phyloP scores from a whole-genome alignment of 2,888 invertebrate species.

The Rhingia rostrata region DNA sequence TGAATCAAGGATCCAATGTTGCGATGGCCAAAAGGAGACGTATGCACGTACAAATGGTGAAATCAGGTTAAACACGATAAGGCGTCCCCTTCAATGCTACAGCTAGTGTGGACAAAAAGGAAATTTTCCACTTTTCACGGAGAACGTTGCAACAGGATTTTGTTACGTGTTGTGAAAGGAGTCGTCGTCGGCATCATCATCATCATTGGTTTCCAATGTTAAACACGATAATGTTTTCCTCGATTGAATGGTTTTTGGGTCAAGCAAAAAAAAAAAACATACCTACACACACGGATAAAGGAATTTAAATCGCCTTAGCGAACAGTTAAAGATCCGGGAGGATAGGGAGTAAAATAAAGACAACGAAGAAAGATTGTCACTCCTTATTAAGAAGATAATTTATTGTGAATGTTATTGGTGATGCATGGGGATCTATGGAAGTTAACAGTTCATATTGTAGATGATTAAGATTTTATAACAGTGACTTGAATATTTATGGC shows the following conservation, averaged over 20 bases:
- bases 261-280: constrained; percentile 28
- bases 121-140: constrained; percentile 53
- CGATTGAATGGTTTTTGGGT: constrained; percentile 58
- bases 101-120: constrained; percentile 44
- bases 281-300: constrained; percentile 24
- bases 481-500: too few species aligned
- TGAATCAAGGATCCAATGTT: constrained; percentile 55
- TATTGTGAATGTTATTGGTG: too few species aligned
- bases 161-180: constrained; percentile 49
- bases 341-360: constrained; percentile 3
- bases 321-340: constrained; percentile 17
- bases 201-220: constrained; percentile 13
- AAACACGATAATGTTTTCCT: constrained; percentile 39
- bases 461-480: too few species aligned
- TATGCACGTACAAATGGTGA: constrained; percentile 39
- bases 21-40: constrained; percentile 53
- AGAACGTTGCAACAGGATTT: constrained; percentile 60
- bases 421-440: too few species aligned
- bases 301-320: constrained; percentile 34
- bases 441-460: too few species aligned
- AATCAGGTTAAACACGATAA: constrained; percentile 72
- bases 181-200: constrained; percentile 10
- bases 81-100: constrained; percentile 22
- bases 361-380: constrained; percentile 30
- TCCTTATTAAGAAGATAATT: constrained; percentile 29